phyloP scores from a whole-genome alignment of 2,113 vertebrate species.

The Dromaius novaehollandiae region DNA sequence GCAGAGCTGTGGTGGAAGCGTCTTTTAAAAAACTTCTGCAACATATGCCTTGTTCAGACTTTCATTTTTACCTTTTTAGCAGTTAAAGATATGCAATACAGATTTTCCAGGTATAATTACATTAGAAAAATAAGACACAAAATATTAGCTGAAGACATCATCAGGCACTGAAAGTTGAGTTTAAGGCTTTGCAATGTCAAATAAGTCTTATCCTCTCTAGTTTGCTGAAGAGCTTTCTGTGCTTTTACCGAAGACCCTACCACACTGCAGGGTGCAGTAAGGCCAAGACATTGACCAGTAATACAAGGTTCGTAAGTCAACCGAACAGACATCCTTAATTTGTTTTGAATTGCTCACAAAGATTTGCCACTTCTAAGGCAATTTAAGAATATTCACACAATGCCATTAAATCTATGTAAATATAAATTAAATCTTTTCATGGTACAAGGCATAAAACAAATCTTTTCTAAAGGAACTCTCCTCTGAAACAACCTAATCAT shows the following conservation, averaged over 20 bases:
- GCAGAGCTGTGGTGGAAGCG: neutral
- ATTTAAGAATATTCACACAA: no score
- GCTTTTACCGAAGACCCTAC: neutral
- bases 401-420: no score
- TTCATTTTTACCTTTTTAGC: neutral
- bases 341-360: neutral
- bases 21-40: neutral
- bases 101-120: neutral
- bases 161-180: neutral
- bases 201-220: neutral
- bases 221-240: neutral
- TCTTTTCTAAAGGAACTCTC: neutral
- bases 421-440: neutral
- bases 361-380: neutral
- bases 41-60: neutral
- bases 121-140: neutral
- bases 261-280: neutral
- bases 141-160: neutral
- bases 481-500: neutral
- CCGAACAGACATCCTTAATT: neutral
- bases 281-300: rapidly evolving
- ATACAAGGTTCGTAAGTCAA: neutral
- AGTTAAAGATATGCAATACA: neutral
- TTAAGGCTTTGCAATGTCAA: neutral
- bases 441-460: neutral